Percentiles rank a stretch among this genome's conserved stretches.
These are phyloP conservation scores for Esperia sulphurella DNA, from an alignment of 2,888 invertebrate species.

Conservation along the genomic window DNA sequence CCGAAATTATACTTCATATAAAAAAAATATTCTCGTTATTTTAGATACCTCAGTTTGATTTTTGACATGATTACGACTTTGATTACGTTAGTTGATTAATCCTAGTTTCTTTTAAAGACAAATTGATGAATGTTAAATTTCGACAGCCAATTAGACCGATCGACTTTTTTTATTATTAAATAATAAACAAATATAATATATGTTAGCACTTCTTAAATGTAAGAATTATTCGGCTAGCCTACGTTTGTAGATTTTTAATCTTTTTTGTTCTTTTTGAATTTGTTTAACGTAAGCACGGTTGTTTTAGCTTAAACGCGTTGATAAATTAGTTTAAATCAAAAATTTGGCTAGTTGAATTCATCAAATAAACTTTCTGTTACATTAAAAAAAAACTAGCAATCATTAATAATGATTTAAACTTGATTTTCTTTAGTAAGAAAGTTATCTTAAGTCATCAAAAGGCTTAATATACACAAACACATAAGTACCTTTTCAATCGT, in stretches of 20 bases:
- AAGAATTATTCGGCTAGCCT: conserved; percentile 43
- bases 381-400: conserved; percentile 4
- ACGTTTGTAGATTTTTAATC: conserved; percentile 36
- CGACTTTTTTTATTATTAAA: conserved; percentile 2
- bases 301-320: conserved; percentile 4
- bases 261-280: conserved; percentile 16
- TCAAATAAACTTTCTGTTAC: conserved; percentile 13
- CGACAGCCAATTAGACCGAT: neutral
- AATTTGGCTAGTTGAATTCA: conserved; percentile 7
- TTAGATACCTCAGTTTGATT: no score
- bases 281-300: conserved; percentile 10
- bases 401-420: no score
- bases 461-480: no score
- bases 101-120: no score
- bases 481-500: no score
- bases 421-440: no score
- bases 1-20: conserved; percentile 2
- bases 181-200: conserved; percentile 34
- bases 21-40: neutral
- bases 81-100: no score
- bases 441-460: no score
- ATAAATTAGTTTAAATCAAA: no score
- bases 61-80: no score
- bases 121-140: neutral
- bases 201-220: conserved; percentile 37